Evolutionary conservation across 2,888 invertebrate species (phyloP).

Genomic region (Ischnus inquisitorius): DNA sequence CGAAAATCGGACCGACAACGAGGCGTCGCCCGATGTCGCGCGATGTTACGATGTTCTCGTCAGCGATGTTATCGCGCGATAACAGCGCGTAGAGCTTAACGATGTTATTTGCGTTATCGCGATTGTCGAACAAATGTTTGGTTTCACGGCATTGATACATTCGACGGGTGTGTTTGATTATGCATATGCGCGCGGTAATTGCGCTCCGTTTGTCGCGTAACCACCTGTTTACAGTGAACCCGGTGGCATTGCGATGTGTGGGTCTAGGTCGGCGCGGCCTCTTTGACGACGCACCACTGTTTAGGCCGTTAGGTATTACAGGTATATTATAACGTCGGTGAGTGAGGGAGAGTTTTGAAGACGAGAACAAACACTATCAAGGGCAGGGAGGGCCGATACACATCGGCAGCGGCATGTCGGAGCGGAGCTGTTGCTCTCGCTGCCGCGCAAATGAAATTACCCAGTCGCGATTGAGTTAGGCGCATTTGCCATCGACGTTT

Average conservation of each 20-base stretch:
- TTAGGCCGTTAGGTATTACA: not conserved
- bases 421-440: constrained; percentile 13
- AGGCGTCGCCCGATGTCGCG: too few species aligned
- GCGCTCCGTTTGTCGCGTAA: not conserved
- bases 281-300: not conserved
- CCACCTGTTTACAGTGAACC: not conserved
- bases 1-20: too few species aligned
- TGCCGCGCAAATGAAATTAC: constrained; percentile 62
- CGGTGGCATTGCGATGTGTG: not conserved
- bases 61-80: too few species aligned
- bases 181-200: too few species aligned
- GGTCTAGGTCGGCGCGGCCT: not conserved
- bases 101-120: too few species aligned
- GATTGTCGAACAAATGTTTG: too few species aligned
- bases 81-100: too few species aligned
- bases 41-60: too few species aligned
- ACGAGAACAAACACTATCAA: constrained; percentile 51
- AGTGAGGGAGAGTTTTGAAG: constrained; percentile 28
- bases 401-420: constrained; percentile 21
- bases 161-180: too few species aligned
- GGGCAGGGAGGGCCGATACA: constrained; percentile 46
- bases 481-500: constrained; percentile 67
- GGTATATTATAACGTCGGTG: not conserved
- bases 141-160: too few species aligned
- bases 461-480: constrained; percentile 63